Base-by-base conservation (phyloP, 2,113 vertebrate species). In the Proterorhinus semilunaris region DNA sequence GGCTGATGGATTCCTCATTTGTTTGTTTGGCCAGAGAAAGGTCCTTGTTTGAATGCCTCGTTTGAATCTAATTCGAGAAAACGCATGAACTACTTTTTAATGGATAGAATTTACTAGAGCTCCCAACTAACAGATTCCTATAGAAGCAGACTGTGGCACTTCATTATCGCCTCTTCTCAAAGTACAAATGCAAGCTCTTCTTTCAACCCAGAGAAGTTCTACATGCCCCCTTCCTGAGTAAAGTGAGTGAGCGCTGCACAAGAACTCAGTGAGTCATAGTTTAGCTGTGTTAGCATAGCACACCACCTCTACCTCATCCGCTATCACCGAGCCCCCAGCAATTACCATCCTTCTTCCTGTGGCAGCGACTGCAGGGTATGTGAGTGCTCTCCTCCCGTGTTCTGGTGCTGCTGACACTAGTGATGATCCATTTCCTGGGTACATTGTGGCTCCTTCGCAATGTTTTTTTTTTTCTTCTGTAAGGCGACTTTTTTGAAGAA, bases 341-440 rank as follows among this genome's bases (percentile, higher is more conserved):
- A 85, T 89, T 87, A 83, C 81, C 84, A 79, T 82, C 80, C 62
- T 58, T 87, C 83, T 72, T 83, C 72, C 74, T 3, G 72, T 62
- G 64, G 66, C 83, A 65, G 43, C 47, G 78, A 82, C 86, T 51
- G 69, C 49, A 78, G 81, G 83, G 47, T 53, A 21, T 53, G 11
- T 43, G 78, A 69, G 65, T 66, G 54, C 86, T 73, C 70, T 71
- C 68, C 69, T 17, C 15, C 75, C 62, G 54, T 57, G 69, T 69
- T 79, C 70, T 48, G 54, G 8, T 52, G 66, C 55, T 52, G 66
- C 55, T 82, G 75, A 73, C 70, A 71, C 53, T 55, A 55, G 72
- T 17, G 51, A 44, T 70, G 75, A 71, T 57, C 11, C 13, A 85
- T 63, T 82, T 68, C 45, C 58, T 12, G 69, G 83, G 66, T 69